Base-by-base conservation (phyloP, 1,140 invertebrate species). In the Heterodera schachtii region DNA sequence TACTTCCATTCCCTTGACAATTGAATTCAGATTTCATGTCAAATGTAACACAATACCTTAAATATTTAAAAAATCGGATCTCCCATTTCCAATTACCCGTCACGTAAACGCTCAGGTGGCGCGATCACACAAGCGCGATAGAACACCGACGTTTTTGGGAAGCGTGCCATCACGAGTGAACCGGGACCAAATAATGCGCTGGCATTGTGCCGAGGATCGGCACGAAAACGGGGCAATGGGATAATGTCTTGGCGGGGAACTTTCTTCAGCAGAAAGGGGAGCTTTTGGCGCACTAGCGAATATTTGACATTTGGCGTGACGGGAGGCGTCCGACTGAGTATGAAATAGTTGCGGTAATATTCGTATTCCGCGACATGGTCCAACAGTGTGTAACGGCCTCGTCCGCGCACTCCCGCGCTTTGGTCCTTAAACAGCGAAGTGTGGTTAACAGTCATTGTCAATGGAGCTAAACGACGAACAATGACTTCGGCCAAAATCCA, bases 401-500 rank as follows among this genome's bases (percentile, higher is more conserved):
- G 57, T 5, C 16, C 57, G 13, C 57, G 57, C 4, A 13, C 57
- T 19, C 16, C 11, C 43, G 31, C 69, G 69, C 19, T 19, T 71
- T 19, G 7, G 21, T 41, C 69, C 8, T 41, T 13, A 71, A 43
- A 41, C 31, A 31, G 31, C 31, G 31, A 31, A 31, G 31, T 1
- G 31, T 31, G 31, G 31, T 31, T 31, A 31, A 31, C 31, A 31
- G 31, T 31, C 31, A 31, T 31, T 31, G 31, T 31, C 31, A 31
- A 31, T 0, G 31, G 31, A 31, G 31, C 31, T 31, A 1, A 31
- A 31, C 31, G 31, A 31, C 31, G 31, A 31, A 71, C 69, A n/a
- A 71, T 11, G 11, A 71, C 21, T 71, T 71, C 69, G 31, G 69
- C 69, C 31, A 71, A 46, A 71, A 71, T 71, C 69, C 69, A 71